Evolutionary conservation across 2,888 invertebrate genomes (phyloP).

Genomic region (Melieria picta): DNA sequence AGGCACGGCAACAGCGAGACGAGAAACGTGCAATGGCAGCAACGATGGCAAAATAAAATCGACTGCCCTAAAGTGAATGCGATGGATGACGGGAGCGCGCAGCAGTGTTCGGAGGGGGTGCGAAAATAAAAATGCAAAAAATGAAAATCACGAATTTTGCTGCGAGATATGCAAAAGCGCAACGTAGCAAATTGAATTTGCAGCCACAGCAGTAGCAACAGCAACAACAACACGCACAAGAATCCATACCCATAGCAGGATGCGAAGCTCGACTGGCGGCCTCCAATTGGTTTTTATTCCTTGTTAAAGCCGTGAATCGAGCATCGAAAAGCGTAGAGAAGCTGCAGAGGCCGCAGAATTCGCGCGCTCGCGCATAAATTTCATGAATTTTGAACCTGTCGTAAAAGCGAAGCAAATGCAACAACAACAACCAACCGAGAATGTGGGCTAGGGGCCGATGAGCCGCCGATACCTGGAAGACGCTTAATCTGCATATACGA

Average conservation of each 20-base stretch:
- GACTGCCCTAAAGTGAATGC: too few species aligned
- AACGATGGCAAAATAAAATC: background rate
- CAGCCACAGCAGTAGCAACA: constrained; percentile 14
- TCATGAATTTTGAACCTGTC: constrained; percentile 44
- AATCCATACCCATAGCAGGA: background rate
- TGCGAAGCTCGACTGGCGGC: background rate
- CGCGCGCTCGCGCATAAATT: constrained; percentile 55
- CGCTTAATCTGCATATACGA: constrained; percentile 59
- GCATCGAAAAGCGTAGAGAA: background rate
- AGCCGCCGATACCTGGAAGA: constrained; percentile 31
- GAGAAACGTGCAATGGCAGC: constrained; percentile 15
- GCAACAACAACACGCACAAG: constrained; percentile 28
- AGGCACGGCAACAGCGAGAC: constrained; percentile 6
- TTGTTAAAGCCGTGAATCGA: background rate
- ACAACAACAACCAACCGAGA: constrained; percentile 5
- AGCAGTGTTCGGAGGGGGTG: background rate
- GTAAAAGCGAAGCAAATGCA: constrained; percentile 24
- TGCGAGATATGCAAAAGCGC: constrained; percentile 45
- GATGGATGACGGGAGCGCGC: too few species aligned
- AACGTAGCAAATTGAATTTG: constrained; percentile 32
- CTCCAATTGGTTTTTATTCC: background rate
- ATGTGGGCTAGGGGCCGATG: constrained; percentile 6
- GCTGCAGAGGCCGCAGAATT: background rate
- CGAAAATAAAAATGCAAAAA: constrained; percentile 33
- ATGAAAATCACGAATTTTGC: constrained; percentile 48